Base-by-base conservation (phyloP, 2,797 vertebrate species). In the Characodon lateralis region DNA sequence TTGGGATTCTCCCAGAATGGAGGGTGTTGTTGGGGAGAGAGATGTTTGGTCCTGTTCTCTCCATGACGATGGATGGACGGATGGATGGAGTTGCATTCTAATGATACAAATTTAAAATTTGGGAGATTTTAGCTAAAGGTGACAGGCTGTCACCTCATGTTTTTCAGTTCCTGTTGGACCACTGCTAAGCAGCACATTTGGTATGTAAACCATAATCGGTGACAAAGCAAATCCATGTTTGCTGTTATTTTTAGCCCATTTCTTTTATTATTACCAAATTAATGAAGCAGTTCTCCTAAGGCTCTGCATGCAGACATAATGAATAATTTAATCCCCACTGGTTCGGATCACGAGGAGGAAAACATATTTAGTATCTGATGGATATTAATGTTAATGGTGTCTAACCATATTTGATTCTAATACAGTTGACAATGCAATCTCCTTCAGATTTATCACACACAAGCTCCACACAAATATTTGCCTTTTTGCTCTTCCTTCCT, bases 301-400 rank as follows among this genome's bases (percentile, higher is more conserved):
- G 22, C 66, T 84, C 83, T 83, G 76, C 72, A 79, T 83, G 88
- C 72, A 66, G 78, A 72, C 71, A 2, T 71, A 72, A 92, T 94
- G 91, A 94, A 93, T 94, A 88, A 93, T 93, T 90, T 77, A 93
- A 88, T 86, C 79, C 84, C 82, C 76, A 22, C 7, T 81, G 88
- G 86, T 80, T 79, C 53, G 56, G 56, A 83, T 82, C 89, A 85
- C 9, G 70, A 72, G 22, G 76, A 70, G 81, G 80, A 78, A 89
- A 69, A 90, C 87, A 89, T 85, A 89, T 88, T 90, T 78, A 82
- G 72, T 18, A 59, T 73, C 73, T 86, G 89, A 89, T 89, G 79
- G 88, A 88, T 90, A 90, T 91, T 90, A 88, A 91, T 92, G 89
- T 80, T 89, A 88, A 92, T 87, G 71, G 78, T 22, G n/a, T 41